Evolutionary conservation across 2,888 invertebrate species (phyloP), one percentile per base, ranked within the genome.

Genomic region (Dorcus parallelipipedus): DNA sequence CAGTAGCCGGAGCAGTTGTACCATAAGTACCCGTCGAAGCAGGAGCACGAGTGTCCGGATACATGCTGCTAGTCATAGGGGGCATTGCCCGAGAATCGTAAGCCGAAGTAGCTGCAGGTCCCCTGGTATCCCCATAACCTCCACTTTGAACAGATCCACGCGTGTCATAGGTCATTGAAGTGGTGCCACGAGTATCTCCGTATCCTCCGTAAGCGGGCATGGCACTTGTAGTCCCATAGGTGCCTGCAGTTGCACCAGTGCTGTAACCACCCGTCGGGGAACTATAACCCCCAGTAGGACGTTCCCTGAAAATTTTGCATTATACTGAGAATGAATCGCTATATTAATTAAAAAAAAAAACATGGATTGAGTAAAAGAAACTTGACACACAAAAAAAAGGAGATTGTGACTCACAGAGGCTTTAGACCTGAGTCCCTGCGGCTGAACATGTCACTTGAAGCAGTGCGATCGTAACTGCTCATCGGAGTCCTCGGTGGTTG

Each of bases 381-480:
- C 6, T 26, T 26, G 9, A 17, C n/a, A 41, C 43, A 39, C 6
- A 49, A 53, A 57, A 7, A 43, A 53, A 9, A 43, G n/a, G 55
- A 51, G 49, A 58, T 41, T 51, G 40, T 23, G 9, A 61, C 64
- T 68, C 68, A 72, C 72, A 70, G 62, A 47, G 68, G 65, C 64
- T 73, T 73, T 4, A 69, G 68, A 42, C 69, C 69, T 23, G 64
- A 61, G 58, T 77, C 77, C n/a, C 68, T 58, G 56, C 78, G 63
- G 60, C 76, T 77, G 63, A 70, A 78, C 62, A 78, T 72, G 63
- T 77, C 77, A 49, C 64, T 70, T 26, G 66, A 64, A 49, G 67
- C 60, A 41, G 67, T 63, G 63, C 69, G 60, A 39, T 68, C 68
- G 58, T 67, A 68, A 45, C 57, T 58, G 40, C 54, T 55, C 52